A percentile compares a stretch with the other conserved stretches of the same genome.
These are phyloP conservation scores for Aselliscus stoliczkanus DNA, from an alignment of 2,797 vertebrate genomes.

Conservation along the genomic window DNA sequence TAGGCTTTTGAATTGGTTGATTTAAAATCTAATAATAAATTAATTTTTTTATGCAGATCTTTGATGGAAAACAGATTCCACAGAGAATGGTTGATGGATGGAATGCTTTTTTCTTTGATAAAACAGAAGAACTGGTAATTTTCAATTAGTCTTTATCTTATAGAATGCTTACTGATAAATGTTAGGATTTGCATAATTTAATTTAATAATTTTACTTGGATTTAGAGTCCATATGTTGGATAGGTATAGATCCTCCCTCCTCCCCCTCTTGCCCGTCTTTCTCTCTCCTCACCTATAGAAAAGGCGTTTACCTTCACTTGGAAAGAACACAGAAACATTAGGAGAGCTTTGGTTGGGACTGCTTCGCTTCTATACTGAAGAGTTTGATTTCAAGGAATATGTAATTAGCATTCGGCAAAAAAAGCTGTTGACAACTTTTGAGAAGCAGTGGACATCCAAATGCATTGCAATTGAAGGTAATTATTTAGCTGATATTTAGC, in stretches of 20 bases:
- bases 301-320: slow-evolving; percentile 86
- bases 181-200: slow-evolving; percentile 34
- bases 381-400: slow-evolving; percentile 98
- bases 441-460: slow-evolving; percentile 99
- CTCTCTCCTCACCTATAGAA: slow-evolving; percentile 78
- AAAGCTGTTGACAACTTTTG: slow-evolving; percentile 96
- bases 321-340: slow-evolving; percentile 91
- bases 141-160: slow-evolving; percentile 34
- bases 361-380: slow-evolving; percentile 97
- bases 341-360: slow-evolving; percentile 97
- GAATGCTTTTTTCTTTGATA: slow-evolving; percentile 97
- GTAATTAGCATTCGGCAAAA: slow-evolving; percentile 98
- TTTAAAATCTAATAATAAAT: slow-evolving; percentile 47
- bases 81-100: slow-evolving; percentile 98
- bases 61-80: slow-evolving; percentile 91
- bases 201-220: slow-evolving; percentile 24
- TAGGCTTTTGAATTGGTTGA: background rate
- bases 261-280: background rate
- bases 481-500: slow-evolving; percentile 16
- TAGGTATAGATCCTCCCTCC: background rate
- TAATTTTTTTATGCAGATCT: slow-evolving; percentile 86
- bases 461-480: slow-evolving; percentile 98
- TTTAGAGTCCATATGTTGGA: background rate
- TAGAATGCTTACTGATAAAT: slow-evolving; percentile 13
- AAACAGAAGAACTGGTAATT: slow-evolving; percentile 93